Evolutionary conservation across 2,113 vertebrate genomes (phyloP).

Genomic region (Datnioides undecimradiatus): DNA sequence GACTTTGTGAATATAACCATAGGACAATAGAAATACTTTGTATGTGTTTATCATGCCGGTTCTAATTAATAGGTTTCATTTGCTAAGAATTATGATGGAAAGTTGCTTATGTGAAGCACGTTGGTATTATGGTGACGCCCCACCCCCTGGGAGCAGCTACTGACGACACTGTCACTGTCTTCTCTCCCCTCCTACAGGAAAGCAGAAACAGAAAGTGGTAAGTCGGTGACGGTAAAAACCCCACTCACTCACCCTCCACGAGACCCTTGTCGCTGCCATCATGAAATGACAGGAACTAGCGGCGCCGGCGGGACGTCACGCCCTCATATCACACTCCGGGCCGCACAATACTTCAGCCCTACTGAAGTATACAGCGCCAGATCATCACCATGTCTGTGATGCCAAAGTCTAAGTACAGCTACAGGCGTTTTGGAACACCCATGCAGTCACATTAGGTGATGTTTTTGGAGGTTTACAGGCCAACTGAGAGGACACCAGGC

Average conservation of each 20-base stretch:
- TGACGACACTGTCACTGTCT: slow-evolving; percentile 73
- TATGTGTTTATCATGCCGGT: slow-evolving; percentile 23
- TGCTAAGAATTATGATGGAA: slow-evolving; percentile 28
- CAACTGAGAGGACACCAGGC: too few relatives aligned
- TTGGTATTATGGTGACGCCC: slow-evolving; percentile 24
- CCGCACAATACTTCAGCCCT: slow-evolving; percentile 34
- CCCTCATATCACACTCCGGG: not conserved
- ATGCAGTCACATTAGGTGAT: not conserved
- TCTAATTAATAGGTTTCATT: slow-evolving; percentile 71
- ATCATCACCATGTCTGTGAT: slow-evolving; percentile 12
- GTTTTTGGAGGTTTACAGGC: not conserved
- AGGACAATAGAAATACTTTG: slow-evolving; percentile 69
- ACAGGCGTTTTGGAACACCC: too few relatives aligned
- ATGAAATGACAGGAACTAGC: slow-evolving; percentile 26
- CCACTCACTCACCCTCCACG: slow-evolving; percentile 45
- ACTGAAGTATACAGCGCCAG: slow-evolving; percentile 35
- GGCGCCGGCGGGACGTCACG: slow-evolving; percentile 1
- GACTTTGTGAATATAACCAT: slow-evolving; percentile 80
- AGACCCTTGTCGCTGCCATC: slow-evolving; percentile 38
- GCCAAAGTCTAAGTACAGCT: too few relatives aligned
- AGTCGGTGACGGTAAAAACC: slow-evolving; percentile 84
- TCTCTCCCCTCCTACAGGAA: slow-evolving; percentile 90
- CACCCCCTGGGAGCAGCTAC: slow-evolving; percentile 43
- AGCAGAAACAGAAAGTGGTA: slow-evolving; percentile 99
- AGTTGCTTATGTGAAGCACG: slow-evolving; percentile 33